Conservation (phyloP, 1,140 invertebrate species). For the Drosophila auraria region DNA sequence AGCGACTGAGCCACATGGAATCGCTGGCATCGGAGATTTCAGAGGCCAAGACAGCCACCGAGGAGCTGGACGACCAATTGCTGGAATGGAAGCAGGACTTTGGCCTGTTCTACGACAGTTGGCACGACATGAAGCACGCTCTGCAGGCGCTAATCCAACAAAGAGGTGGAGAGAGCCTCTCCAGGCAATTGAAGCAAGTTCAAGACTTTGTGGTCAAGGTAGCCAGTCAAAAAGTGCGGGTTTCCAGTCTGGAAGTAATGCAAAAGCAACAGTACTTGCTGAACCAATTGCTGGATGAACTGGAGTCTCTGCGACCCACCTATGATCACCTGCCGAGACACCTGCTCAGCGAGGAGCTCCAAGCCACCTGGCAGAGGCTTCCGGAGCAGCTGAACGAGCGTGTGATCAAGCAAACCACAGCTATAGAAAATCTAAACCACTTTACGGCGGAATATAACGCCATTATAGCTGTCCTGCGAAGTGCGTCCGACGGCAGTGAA, state of each 20-base stretch:
- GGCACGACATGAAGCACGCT: conserved; percentile 83
- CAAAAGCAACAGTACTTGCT: conserved; percentile 83
- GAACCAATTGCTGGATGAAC: conserved; percentile 79
- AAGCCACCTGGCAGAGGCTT: conserved; percentile 67
- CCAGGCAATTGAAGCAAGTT: conserved; percentile 50
- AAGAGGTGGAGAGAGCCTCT: conserved; percentile 68
- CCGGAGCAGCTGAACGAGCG: conserved; percentile 74
- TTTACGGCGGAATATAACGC: conserved; percentile 80
- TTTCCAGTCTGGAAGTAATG: conserved; percentile 85
- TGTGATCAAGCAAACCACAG: conserved; percentile 82
- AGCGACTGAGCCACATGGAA: conserved; percentile 82
- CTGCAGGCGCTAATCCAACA: conserved; percentile 73
- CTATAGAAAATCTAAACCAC: conserved; percentile 83
- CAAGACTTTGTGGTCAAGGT: conserved; percentile 84
- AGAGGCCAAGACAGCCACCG: conserved; percentile 64
- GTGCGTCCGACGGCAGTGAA: conserved; percentile 42
- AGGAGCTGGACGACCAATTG: conserved; percentile 59
- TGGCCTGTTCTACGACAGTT: conserved; percentile 79
- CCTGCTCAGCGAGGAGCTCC: conserved; percentile 60
- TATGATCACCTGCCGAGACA: conserved; percentile 80
- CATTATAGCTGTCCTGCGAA: conserved; percentile 68
- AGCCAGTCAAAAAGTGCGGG: conserved; percentile 86
- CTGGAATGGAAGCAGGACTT: conserved; percentile 83
- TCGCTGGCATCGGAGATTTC: conserved; percentile 74
- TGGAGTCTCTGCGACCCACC: conserved; percentile 82